Base-by-base conservation (phyloP, 2,888 invertebrate genomes). In the Lingula anatina region DNA sequence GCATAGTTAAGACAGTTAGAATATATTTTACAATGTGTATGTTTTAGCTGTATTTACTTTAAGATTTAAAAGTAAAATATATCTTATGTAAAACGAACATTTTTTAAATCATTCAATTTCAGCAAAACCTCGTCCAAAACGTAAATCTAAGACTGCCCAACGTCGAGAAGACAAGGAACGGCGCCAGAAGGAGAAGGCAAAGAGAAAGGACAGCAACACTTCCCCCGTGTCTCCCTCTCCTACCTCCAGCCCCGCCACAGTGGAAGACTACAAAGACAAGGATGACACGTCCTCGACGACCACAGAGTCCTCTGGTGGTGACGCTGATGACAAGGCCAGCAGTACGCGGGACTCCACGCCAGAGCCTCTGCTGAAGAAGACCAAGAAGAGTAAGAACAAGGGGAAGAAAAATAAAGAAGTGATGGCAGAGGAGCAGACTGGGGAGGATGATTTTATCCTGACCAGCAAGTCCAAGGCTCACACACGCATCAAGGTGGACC, bases 201-300 rank as follows among this genome's bases (percentile, higher is more conserved):
- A 48, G n/a, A n/a, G 21, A 15, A 24, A 26, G 31, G 46, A 50
- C 24, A 20, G 7, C 9, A 21, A 39, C n/a, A n/a, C n/a, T n/a
- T n/a, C n/a, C n/a, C n/a, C n/a, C n/a, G n/a, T n/a, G n/a, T n/a
- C n/a, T n/a, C n/a, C n/a, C n/a, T n/a, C n/a, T n/a, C n/a, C n/a
- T n/a, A n/a, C n/a, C n/a, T n/a, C n/a, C n/a, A n/a, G n/a, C n/a
- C n/a, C n/a, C n/a, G n/a, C n/a, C n/a, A n/a, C n/a, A n/a, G n/a
- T n/a, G n/a, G n/a, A n/a, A n/a, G n/a, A n/a, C n/a, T 7, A n/a
- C 9, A 9, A 12, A 15, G 61, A 62, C 38, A 84, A 84, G 65
- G 85, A 85, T 66, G 86, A 86, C 62, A 83, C 84, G 2, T 86
- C 85, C 7, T 86, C 86, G 0, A 85, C 85, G 2, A 85, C 85